Evolutionary conservation across 2,888 invertebrate species (phyloP).

Genomic region (Rhogogaster chlorosoma): DNA sequence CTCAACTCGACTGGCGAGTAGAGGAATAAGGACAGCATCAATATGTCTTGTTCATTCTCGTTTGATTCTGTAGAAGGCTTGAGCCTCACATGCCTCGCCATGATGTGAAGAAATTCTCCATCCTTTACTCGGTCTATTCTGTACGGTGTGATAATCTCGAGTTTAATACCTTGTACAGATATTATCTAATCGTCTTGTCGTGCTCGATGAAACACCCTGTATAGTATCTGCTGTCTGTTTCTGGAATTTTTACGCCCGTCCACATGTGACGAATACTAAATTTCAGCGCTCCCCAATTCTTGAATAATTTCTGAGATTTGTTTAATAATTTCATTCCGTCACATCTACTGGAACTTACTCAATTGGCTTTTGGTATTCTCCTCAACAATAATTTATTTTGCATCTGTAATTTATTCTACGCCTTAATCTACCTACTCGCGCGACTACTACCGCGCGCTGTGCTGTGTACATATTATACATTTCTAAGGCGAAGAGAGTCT

Average conservation of each 20-base stretch:
- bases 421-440: conserved; percentile 39
- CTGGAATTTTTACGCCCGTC: conserved; percentile 27
- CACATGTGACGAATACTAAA: conserved; percentile 34
- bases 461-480: conserved; percentile 63
- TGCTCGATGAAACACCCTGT: conserved; percentile 14
- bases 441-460: conserved; percentile 17
- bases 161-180: conserved; percentile 4
- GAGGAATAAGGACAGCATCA: background rate
- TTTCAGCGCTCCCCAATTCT: background rate
- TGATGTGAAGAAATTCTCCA: background rate
- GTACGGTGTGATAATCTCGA: background rate
- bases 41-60: background rate
- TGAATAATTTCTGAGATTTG: conserved; percentile 13
- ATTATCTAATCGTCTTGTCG: background rate
- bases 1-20: background rate
- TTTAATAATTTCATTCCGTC: conserved; percentile 23
- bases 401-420: conserved; percentile 42
- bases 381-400: conserved; percentile 33
- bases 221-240: conserved; percentile 6
- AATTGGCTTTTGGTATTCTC: conserved; percentile 56
- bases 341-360: conserved; percentile 32
- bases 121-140: background rate
- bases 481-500: conserved; percentile 60
- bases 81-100: background rate
- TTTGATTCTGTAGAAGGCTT: background rate